Percentiles rank a stretch among this genome's conserved stretches.
These are phyloP conservation scores for Helobdella robusta DNA, from an alignment of 2,888 invertebrate species.

Conservation along the genomic window DNA sequence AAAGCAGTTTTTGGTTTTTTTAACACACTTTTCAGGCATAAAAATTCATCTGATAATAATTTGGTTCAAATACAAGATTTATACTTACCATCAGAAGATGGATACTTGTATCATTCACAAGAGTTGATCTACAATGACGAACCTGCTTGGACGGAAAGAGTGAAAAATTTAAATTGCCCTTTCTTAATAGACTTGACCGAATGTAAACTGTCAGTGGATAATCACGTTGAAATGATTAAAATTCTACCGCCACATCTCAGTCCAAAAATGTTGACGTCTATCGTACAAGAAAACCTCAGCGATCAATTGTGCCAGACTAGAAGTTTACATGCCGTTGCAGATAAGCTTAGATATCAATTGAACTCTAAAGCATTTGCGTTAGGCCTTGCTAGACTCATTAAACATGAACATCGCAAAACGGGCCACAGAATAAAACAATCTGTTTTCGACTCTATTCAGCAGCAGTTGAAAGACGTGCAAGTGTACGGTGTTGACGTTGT, in stretches of 20 bases:
- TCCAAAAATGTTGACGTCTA: constrained; percentile 32
- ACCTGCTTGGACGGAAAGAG: constrained; percentile 34
- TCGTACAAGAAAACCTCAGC: constrained; percentile 32
- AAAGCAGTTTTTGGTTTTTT: constrained; percentile 36
- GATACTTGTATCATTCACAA: constrained; percentile 28
- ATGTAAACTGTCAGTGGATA: constrained; percentile 31
- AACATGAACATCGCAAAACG: constrained; percentile 34
- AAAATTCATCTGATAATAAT: constrained; percentile 12
- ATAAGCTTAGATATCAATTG: constrained; percentile 34
- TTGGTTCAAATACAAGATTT: background rate
- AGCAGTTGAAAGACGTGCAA: constrained; percentile 29
- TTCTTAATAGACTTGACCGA: constrained; percentile 36
- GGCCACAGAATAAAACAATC: constrained; percentile 31
- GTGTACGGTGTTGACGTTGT: constrained; percentile 35
- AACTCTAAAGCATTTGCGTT: constrained; percentile 34
- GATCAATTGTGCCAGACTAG: constrained; percentile 15
- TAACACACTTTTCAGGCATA: constrained; percentile 26
- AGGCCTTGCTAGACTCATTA: constrained; percentile 34
- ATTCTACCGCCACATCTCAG: constrained; percentile 32
- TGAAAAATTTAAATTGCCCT: constrained; percentile 28
- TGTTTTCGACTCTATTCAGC: constrained; percentile 31
- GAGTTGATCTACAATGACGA: constrained; percentile 36
- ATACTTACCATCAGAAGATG: constrained; percentile 29
- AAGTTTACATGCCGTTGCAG: constrained; percentile 29
- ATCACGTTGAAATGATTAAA: constrained; percentile 31